Conservation (phyloP, 2,888 invertebrate genomes). For the Graphium colonna region DNA sequence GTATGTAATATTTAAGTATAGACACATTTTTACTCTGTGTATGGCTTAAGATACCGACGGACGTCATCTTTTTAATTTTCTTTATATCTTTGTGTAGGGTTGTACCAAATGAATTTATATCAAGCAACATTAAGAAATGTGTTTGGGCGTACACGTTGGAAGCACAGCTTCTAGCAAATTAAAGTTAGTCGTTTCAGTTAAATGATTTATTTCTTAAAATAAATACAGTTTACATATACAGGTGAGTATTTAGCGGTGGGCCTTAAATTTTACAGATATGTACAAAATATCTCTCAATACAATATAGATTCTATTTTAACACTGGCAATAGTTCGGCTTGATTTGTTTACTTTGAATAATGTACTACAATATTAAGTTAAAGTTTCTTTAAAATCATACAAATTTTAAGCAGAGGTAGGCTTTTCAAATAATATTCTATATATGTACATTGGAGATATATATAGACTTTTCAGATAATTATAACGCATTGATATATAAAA, state of each 20-base stretch:
- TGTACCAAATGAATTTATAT: too few relatives aligned
- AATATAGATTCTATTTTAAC: conserved; percentile 12
- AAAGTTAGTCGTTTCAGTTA: conserved; percentile 6
- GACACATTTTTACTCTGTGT: too few relatives aligned
- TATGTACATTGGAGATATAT: too few relatives aligned
- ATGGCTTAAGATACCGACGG: too few relatives aligned
- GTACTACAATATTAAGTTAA: background rate
- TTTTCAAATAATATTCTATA: background rate
- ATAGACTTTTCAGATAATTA: too few relatives aligned
- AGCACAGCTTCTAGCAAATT: too few relatives aligned
- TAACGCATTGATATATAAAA: too few relatives aligned
- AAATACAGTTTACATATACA: conserved; percentile 38
- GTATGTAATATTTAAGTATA: too few relatives aligned
- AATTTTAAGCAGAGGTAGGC: conserved; percentile 3
- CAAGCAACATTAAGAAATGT: too few relatives aligned
- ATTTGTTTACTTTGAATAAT: background rate
- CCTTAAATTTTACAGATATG: conserved; percentile 38
- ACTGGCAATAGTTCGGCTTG: conserved; percentile 1
- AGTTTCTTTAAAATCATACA: background rate
- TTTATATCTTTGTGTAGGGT: too few relatives aligned
- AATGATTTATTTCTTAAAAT: conserved; percentile 31
- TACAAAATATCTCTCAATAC: conserved; percentile 35
- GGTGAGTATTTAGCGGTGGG: conserved; percentile 61
- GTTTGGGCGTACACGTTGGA: too few relatives aligned
- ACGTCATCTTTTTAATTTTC: too few relatives aligned